These are phyloP conservation scores for Cygnus olor DNA, from an alignment of 2,797 vertebrate genomes.

Conservation along the genomic window DNA sequence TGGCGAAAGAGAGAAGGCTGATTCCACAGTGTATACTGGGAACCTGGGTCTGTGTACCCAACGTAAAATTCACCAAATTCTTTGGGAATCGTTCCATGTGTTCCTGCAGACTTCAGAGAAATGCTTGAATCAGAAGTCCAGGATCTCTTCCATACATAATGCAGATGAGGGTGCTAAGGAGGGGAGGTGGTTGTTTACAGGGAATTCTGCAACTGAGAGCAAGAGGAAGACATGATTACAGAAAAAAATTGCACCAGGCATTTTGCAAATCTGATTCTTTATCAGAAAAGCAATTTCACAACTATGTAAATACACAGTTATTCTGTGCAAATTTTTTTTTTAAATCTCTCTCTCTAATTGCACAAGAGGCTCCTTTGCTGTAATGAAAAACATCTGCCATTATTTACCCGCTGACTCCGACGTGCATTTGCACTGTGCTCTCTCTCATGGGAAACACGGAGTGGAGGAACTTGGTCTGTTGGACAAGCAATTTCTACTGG, in stretches of 20 bases:
- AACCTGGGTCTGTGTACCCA: neutral
- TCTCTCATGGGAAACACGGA: neutral
- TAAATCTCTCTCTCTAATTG: constrained; percentile 1
- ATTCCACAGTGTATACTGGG: neutral
- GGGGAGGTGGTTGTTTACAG: neutral
- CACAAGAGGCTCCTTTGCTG: constrained; percentile 41
- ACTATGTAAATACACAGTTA: constrained; percentile 14
- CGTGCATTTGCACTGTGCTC: neutral
- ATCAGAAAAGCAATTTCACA: constrained; percentile 51
- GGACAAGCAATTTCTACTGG: neutral
- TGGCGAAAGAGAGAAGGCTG: neutral
- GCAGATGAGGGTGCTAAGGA: neutral
- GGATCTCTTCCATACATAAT: neutral
- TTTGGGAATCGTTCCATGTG: neutral
- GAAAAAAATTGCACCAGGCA: neutral
- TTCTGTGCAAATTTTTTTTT: neutral
- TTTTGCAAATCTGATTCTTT: constrained; percentile 41
- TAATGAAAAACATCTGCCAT: constrained; percentile 37
- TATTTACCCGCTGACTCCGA: neutral
- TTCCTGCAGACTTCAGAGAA: neutral
- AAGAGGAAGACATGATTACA: neutral
- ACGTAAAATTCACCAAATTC: neutral
- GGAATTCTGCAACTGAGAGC: neutral
- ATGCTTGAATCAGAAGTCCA: neutral
- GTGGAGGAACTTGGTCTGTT: neutral